Conservation (phyloP, 2,113 vertebrate species). For the Rhinogobius similis region DNA sequence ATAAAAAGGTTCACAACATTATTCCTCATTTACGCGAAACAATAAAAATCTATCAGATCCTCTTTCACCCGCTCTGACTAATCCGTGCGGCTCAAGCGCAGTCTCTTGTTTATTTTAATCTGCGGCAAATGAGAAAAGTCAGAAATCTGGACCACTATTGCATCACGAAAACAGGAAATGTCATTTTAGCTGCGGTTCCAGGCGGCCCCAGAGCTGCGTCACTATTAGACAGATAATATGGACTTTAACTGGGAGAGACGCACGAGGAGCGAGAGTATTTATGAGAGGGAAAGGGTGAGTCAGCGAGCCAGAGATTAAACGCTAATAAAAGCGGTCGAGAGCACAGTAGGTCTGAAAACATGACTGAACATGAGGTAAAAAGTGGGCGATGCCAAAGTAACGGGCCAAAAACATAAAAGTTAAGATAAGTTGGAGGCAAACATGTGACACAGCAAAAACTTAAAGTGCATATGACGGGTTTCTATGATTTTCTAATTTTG, state of each 20-base stretch:
- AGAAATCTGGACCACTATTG: too few relatives aligned
- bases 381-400: not conserved
- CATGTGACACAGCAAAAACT: not conserved
- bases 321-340: not conserved
- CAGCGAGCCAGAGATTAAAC: not conserved
- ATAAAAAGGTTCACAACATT: too few relatives aligned
- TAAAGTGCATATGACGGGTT: too few relatives aligned
- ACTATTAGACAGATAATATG: not conserved
- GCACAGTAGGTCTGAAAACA: not conserved
- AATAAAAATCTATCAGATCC: too few relatives aligned
- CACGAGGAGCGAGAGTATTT: not conserved
- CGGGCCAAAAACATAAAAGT: not conserved
- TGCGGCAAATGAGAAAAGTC: too few relatives aligned
- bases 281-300: not conserved
- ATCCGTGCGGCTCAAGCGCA: too few relatives aligned
- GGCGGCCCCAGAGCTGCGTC: not conserved
- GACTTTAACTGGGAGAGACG: not conserved
- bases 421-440: not conserved
- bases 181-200: slow-evolving; percentile 45
- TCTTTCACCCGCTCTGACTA: too few relatives aligned
- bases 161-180: slow-evolving; percentile 54
- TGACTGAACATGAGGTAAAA: not conserved
- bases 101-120: too few relatives aligned
- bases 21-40: too few relatives aligned
- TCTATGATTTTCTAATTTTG: too few relatives aligned